Percentiles rank a stretch among this genome's conserved stretches.
Evolutionary conservation across 2,888 invertebrate species (phyloP).

Genomic region (Netelia inedita): DNA sequence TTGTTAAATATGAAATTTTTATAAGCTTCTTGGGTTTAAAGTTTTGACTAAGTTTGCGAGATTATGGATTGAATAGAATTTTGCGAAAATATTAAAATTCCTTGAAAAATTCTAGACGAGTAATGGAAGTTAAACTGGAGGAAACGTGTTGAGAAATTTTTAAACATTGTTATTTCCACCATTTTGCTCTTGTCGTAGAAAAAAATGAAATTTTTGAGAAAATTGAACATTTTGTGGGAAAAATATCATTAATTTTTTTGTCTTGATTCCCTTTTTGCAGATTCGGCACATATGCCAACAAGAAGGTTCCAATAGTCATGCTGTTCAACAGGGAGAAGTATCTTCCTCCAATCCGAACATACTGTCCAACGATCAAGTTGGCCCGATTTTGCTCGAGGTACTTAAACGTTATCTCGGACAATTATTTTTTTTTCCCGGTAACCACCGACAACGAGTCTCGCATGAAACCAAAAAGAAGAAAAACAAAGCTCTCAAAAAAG

Average conservation of each 20-base stretch:
- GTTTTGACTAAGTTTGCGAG: no score
- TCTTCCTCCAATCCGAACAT: conserved; percentile 95
- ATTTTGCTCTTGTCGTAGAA: no score
- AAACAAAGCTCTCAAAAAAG: neutral
- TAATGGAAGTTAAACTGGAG: no score
- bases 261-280: conserved; percentile 81
- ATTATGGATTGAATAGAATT: no score
- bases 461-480: neutral
- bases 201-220: neutral
- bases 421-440: conserved; percentile 3
- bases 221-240: neutral
- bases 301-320: conserved; percentile 87
- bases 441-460: neutral
- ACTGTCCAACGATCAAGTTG: conserved; percentile 90
- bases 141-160: no score
- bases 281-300: conserved; percentile 90
- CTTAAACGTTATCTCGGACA: neutral
- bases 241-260: neutral
- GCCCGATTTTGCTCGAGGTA: conserved; percentile 91
- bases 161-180: no score
- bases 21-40: no score
- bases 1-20: no score
- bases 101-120: no score
- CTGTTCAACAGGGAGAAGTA: conserved; percentile 98
- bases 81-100: no score